A percentile compares a stretch with the other conserved stretches of the same genome.
phyloP scores from a whole-genome alignment of 2,797 vertebrate species.

The Masticophis lateralis region DNA sequence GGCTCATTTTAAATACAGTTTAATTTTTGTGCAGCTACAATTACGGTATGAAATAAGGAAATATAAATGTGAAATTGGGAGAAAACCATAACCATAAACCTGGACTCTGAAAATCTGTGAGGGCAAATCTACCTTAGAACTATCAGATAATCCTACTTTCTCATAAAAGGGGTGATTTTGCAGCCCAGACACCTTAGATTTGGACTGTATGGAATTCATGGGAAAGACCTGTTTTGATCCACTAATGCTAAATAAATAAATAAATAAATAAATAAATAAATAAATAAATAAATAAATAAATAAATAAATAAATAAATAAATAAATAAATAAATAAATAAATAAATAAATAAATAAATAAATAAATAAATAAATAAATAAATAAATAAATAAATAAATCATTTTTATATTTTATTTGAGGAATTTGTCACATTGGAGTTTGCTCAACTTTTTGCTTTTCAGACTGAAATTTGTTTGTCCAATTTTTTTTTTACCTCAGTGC shows the following conservation, averaged over 20 bases:
- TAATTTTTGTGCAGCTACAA: slow-evolving; percentile 27
- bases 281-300: too few relatives aligned
- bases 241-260: too few relatives aligned
- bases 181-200: slow-evolving; percentile 11
- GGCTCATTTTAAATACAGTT: slow-evolving; percentile 25
- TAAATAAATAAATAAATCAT: too few relatives aligned
- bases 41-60: slow-evolving; percentile 38
- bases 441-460: neutral
- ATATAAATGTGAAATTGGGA: slow-evolving; percentile 6
- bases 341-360: too few relatives aligned
- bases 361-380: too few relatives aligned
- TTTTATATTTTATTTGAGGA: neutral
- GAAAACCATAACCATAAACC: slow-evolving; percentile 27
- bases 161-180: neutral
- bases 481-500: neutral
- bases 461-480: neutral
- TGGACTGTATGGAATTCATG: neutral
- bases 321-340: too few relatives aligned
- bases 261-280: too few relatives aligned
- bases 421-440: neutral
- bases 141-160: slow-evolving; percentile 29
- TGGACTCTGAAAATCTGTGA: neutral
- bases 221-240: neutral
- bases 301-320: too few relatives aligned
- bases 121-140: neutral